These are phyloP conservation scores for Cyprinella venusta DNA, from an alignment of 2,797 vertebrate species.

Conservation along the genomic window DNA sequence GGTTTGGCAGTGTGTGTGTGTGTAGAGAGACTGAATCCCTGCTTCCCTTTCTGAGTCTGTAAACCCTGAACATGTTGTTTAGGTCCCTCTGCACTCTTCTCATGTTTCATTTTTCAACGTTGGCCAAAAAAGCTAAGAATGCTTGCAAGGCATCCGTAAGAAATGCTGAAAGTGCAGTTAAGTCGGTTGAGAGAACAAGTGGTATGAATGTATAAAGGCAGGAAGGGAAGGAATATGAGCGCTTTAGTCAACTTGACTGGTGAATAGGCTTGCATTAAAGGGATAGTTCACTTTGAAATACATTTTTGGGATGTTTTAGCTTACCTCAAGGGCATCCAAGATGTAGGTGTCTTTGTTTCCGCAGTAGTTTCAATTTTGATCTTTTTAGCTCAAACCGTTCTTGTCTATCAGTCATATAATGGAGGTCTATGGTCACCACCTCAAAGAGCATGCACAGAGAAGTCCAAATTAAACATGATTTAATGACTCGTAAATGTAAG, in stretches of 20 bases:
- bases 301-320: too few species aligned
- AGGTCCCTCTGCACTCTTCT: background rate
- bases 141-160: slow-evolving; percentile 11
- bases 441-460: too few species aligned
- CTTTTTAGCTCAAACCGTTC: too few species aligned
- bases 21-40: slow-evolving; percentile 15
- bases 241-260: background rate
- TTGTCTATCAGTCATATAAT: too few species aligned
- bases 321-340: too few species aligned
- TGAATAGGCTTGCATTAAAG: background rate
- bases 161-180: slow-evolving; percentile 33
- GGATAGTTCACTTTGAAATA: too few species aligned
- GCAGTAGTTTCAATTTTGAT: too few species aligned
- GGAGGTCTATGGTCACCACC: too few species aligned
- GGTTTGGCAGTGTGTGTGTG: background rate
- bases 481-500: too few species aligned
- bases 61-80: background rate
- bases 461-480: too few species aligned
- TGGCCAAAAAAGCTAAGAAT: slow-evolving; percentile 18
- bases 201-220: background rate
- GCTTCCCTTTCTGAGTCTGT: background rate
- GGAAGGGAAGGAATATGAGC: background rate
- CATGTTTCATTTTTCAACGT: slow-evolving; percentile 21
- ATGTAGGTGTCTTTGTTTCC: too few species aligned
- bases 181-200: slow-evolving; percentile 8